Conservation (phyloP, 2,888 invertebrate species). For the Archips crataeganus region DNA sequence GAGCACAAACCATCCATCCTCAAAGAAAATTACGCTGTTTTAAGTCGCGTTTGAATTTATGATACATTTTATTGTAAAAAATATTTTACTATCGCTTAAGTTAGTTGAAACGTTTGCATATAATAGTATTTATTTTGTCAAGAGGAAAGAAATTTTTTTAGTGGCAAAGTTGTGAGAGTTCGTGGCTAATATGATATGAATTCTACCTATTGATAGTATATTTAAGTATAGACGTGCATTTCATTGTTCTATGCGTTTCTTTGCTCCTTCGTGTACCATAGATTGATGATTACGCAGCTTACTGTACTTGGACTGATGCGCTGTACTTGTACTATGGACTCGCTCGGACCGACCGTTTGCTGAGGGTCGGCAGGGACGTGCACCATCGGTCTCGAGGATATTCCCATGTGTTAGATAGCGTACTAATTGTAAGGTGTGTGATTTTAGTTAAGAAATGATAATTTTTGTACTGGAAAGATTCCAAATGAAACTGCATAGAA, state of each 20-base stretch:
- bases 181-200: slow-evolving; percentile 76
- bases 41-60: slow-evolving; percentile 85
- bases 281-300: slow-evolving; percentile 53
- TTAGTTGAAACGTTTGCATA: slow-evolving; percentile 83
- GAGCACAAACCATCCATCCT: slow-evolving; percentile 86
- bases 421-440: slow-evolving; percentile 76
- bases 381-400: slow-evolving; percentile 44
- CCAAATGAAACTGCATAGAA: slow-evolving; percentile 74
- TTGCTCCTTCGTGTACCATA: slow-evolving; percentile 65
- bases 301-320: slow-evolving; percentile 12
- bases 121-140: slow-evolving; percentile 83
- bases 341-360: slow-evolving; percentile 39
- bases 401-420: slow-evolving; percentile 73
- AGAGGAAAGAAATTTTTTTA: slow-evolving; percentile 68
- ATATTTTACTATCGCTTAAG: slow-evolving; percentile 84
- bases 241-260: slow-evolving; percentile 63
- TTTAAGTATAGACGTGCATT: slow-evolving; percentile 58
- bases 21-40: slow-evolving; percentile 78
- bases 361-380: slow-evolving; percentile 15
- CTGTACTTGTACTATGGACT: not conserved
- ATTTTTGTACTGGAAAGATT: slow-evolving; percentile 82
- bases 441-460: slow-evolving; percentile 73
- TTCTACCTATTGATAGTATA: slow-evolving; percentile 71
- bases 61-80: slow-evolving; percentile 85
- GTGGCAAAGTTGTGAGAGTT: slow-evolving; percentile 67